A percentile compares a stretch with the other conserved stretches of the same genome.
These are phyloP conservation scores for Orycteropus afer DNA, from an alignment of 2,113 vertebrate species.

Conservation along the genomic window DNA sequence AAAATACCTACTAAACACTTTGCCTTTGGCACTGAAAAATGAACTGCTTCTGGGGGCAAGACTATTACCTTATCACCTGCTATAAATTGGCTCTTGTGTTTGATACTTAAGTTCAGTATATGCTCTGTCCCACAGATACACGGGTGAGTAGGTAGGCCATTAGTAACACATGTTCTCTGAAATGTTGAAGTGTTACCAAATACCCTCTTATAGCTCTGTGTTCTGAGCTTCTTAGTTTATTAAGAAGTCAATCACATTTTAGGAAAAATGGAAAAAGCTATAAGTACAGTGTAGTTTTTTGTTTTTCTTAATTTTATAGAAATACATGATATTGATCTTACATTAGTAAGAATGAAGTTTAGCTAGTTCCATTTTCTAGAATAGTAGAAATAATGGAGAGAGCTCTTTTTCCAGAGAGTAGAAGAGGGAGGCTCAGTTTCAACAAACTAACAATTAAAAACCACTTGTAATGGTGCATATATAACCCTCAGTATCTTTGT, in stretches of 20 bases:
- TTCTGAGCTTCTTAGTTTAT: conserved; percentile 36
- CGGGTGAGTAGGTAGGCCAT: conserved; percentile 38
- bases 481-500: not conserved
- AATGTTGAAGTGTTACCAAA: conserved; percentile 60
- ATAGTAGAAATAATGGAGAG: conserved; percentile 48
- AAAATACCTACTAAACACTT: conserved; percentile 77
- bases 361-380: conserved; percentile 63
- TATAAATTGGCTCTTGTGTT: conserved; percentile 72
- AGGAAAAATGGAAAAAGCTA: conserved; percentile 60
- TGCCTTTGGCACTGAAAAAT: conserved; percentile 54
- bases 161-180: conserved; percentile 64
- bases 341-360: conserved; percentile 64
- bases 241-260: conserved; percentile 37
- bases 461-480: not conserved
- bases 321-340: conserved; percentile 61
- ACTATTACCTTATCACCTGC: conserved; percentile 61
- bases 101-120: conserved; percentile 39
- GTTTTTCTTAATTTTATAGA: conserved; percentile 46
- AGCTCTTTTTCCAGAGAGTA: not conserved
- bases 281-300: conserved; percentile 23
- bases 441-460: not conserved
- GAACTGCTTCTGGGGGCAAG: conserved; percentile 63
- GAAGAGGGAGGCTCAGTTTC: not conserved
- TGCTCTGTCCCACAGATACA: not conserved
- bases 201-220: conserved; percentile 29